Evolutionary conservation across 2,888 invertebrate genomes (phyloP).

Genomic region (Lasioglossum pauxillum): DNA sequence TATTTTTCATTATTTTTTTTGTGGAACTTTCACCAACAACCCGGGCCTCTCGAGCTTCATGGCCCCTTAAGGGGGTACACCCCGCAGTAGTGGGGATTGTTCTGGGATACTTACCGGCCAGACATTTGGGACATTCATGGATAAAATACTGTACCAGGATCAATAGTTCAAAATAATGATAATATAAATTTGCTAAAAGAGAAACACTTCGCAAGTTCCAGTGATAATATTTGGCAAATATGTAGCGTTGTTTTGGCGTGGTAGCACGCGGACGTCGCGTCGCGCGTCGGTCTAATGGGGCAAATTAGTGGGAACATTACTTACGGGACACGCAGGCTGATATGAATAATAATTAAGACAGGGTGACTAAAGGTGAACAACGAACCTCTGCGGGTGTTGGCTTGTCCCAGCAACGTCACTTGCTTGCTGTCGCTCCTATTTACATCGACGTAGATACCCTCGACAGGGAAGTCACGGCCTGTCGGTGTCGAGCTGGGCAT

Average conservation of each 20-base stretch:
- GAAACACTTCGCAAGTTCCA: neutral
- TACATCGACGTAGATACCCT: constrained; percentile 77
- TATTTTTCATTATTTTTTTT: too few species aligned
- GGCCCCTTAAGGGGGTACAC: too few species aligned
- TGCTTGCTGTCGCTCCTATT: constrained; percentile 76
- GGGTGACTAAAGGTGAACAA: constrained; percentile 15
- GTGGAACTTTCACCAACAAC: too few species aligned
- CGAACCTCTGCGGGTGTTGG: constrained; percentile 71
- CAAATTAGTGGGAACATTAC: constrained; percentile 9
- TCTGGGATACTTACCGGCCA: too few species aligned
- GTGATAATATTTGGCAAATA: neutral
- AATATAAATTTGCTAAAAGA: neutral
- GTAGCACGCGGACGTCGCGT: neutral
- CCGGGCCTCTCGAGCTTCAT: too few species aligned
- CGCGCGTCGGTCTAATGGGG: neutral
- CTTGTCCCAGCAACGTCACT: constrained; percentile 76
- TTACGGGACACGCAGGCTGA: neutral
- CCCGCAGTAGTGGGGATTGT: too few species aligned
- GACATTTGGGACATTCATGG: too few species aligned
- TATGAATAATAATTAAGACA: constrained; percentile 16
- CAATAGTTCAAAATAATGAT: neutral
- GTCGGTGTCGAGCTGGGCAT: constrained; percentile 74
- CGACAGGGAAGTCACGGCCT: constrained; percentile 71
- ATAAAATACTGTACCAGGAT: neutral
- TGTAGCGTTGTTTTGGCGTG: neutral